phyloP scores from a whole-genome alignment of 2,113 vertebrate genomes.

The Microcebus ravelobensis region DNA sequence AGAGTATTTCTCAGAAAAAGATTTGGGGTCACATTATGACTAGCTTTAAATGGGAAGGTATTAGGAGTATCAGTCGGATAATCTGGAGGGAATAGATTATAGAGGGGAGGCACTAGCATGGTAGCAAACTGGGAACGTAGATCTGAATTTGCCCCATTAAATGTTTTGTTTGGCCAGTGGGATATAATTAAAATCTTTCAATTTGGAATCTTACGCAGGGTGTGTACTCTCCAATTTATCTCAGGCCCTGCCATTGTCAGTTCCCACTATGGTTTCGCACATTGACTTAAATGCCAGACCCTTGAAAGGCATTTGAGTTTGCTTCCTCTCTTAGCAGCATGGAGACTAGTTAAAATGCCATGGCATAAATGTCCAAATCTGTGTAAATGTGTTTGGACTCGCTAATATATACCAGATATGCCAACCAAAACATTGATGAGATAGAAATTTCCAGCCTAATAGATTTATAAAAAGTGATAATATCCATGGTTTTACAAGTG shows the following conservation, averaged over 20 bases:
- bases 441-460: not conserved
- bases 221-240: not conserved
- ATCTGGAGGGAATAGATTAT: not conserved
- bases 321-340: not conserved
- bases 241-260: not conserved
- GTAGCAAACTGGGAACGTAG: not conserved
- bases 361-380: not conserved
- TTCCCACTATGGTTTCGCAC: not conserved
- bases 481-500: not conserved
- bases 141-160: not conserved
- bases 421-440: not conserved
- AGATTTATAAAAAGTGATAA: not conserved
- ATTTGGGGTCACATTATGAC: not conserved
- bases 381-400: conserved; percentile 22
- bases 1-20: conserved; percentile 8
- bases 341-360: not conserved
- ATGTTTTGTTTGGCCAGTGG: not conserved
- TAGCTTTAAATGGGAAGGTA: not conserved
- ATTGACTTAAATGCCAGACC: not conserved
- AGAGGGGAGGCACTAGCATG: not conserved
- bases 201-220: conserved; percentile 3
- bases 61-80: not conserved
- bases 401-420: not conserved
- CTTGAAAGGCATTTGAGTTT: not conserved
- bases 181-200: not conserved